Percentiles rank a stretch among this genome's conserved stretches.
Conservation (phyloP, 2,888 invertebrate genomes). For the Timandra comae region DNA sequence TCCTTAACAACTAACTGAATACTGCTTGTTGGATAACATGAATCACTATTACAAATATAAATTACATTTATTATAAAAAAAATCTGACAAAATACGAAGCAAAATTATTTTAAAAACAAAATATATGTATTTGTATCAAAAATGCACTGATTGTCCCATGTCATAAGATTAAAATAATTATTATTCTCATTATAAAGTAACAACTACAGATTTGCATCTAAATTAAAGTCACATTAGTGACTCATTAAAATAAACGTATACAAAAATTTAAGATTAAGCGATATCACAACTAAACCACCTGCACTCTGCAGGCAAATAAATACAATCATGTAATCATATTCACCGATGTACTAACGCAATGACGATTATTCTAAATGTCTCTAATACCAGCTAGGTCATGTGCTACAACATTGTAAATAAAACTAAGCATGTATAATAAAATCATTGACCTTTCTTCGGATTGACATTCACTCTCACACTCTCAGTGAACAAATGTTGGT, state of each 20-base stretch:
- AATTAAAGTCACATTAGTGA: conserved; percentile 67
- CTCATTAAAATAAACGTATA: conserved; percentile 72
- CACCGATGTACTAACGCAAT: conserved; percentile 5
- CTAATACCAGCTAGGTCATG: too few species aligned
- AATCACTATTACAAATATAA: conserved; percentile 51
- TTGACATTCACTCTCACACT: too few species aligned
- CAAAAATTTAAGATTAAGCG: conserved; percentile 68
- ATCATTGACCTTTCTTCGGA: too few species aligned
- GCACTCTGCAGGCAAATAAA: conserved; percentile 55
- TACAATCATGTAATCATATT: conserved; percentile 26
- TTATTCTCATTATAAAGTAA: conserved; percentile 36
- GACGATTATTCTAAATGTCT: too few species aligned
- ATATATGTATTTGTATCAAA: conserved; percentile 27
- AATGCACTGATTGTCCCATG: conserved; percentile 43
- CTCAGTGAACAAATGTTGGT: too few species aligned
- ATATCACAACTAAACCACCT: conserved; percentile 74
- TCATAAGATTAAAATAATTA: conserved; percentile 35
- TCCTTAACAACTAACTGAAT: conserved; percentile 53
- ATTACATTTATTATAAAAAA: conserved; percentile 39
- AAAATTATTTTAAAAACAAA: conserved; percentile 32
- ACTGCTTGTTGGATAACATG: conserved; percentile 61
- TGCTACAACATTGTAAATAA: too few species aligned
- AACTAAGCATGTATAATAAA: too few species aligned
- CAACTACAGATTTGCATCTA: conserved; percentile 52
- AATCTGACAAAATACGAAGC: conserved; percentile 37